Evolutionary conservation across 2,797 vertebrate genomes (phyloP).

Genomic region (Lepus oiostolus): DNA sequence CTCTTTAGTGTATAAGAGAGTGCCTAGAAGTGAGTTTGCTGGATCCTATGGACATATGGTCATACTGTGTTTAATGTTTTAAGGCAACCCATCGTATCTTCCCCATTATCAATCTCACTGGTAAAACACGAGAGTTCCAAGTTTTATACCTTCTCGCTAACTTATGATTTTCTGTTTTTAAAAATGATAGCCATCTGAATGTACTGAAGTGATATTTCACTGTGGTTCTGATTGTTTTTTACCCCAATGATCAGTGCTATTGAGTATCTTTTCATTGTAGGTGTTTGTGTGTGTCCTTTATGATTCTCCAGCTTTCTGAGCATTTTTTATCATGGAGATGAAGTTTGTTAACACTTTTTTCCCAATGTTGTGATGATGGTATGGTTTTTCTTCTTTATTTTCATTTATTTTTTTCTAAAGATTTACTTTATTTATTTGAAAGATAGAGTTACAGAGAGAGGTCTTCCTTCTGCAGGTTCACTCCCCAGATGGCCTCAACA

Average conservation of each 20-base stretch:
- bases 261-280: conserved; percentile 5
- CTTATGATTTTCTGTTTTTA: background rate
- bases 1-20: background rate
- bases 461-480: too few species aligned
- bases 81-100: background rate
- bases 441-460: too few species aligned
- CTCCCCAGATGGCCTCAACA: too few species aligned
- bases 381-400: background rate
- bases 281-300: conserved; percentile 23
- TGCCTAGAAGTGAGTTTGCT: background rate
- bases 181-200: background rate
- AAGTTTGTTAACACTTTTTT: background rate
- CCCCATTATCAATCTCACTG: background rate
- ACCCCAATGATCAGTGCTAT: background rate
- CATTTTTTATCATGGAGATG: background rate
- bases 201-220: background rate
- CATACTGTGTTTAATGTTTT: background rate
- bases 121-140: background rate
- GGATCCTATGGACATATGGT: background rate
- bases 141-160: background rate
- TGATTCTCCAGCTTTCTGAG: background rate
- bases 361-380: background rate
- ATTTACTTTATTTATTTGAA: too few species aligned
- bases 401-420: background rate
- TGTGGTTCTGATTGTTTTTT: background rate